Evolutionary conservation across 2,797 vertebrate species (phyloP).

Genomic region (Prunella strophiata): DNA sequence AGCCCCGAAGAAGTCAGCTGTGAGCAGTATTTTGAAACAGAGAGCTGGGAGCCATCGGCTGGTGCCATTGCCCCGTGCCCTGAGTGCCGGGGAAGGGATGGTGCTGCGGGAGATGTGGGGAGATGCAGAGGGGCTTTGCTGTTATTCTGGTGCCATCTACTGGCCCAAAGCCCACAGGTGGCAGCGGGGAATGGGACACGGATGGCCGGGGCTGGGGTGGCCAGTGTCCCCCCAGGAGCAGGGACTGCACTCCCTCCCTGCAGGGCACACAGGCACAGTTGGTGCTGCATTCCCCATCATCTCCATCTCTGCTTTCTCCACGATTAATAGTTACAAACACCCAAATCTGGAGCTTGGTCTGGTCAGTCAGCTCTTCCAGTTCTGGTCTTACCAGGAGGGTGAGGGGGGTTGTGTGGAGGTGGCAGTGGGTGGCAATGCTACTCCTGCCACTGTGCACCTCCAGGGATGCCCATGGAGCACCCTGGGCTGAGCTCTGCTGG

Average conservation of each 20-base stretch:
- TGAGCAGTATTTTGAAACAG: background rate
- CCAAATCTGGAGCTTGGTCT: background rate
- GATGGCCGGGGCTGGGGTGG: background rate
- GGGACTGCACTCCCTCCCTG: background rate
- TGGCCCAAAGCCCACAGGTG: background rate
- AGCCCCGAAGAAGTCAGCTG: background rate
- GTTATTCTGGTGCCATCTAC: constrained; percentile 68
- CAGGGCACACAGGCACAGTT: fast-evolving
- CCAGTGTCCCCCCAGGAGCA: fast-evolving
- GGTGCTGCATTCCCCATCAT: fast-evolving
- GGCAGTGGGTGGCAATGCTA: fast-evolving
- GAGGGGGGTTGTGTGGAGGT: background rate
- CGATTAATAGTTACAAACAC: background rate
- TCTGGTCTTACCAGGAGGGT: background rate
- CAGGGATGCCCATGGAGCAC: background rate
- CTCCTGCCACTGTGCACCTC: background rate
- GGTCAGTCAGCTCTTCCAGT: background rate
- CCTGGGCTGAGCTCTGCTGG: background rate
- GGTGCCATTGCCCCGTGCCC: fast-evolving
- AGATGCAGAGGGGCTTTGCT: background rate
- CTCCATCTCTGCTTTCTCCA: background rate
- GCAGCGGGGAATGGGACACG: background rate
- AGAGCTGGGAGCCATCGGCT: fast-evolving
- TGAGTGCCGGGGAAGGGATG: fast-evolving
- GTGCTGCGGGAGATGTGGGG: background rate